Percentiles rank a stretch among this genome's conserved stretches.
phyloP scores from a whole-genome alignment of 2,113 vertebrate species.

The Corvus hawaiiensis region DNA sequence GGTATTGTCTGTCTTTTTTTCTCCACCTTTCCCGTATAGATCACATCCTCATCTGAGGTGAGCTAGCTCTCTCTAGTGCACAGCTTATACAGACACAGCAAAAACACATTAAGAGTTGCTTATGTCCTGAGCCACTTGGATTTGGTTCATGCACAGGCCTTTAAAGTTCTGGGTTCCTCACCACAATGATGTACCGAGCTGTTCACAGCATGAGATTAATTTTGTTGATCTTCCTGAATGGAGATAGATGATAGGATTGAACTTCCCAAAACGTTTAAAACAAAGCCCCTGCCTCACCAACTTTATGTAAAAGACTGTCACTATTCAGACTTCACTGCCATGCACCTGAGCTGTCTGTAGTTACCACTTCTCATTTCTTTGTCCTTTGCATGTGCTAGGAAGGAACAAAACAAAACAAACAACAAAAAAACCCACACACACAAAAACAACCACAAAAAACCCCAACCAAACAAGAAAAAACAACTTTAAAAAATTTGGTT shows the following conservation, averaged over 20 bases:
- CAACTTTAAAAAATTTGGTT: rapidly evolving
- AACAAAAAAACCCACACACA: too few species aligned
- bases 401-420: not conserved
- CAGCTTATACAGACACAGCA: not conserved
- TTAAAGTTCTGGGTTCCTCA: not conserved
- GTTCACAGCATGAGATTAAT: not conserved
- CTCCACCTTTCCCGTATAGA: not conserved
- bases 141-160: not conserved
- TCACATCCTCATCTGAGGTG: not conserved
- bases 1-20: not conserved
- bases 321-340: not conserved
- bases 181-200: rapidly evolving
- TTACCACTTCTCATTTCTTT: not conserved
- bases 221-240: not conserved
- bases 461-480: not conserved
- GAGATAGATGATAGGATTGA: not conserved
- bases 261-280: not conserved
- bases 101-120: not conserved
- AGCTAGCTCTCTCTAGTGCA: not conserved
- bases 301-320: not conserved
- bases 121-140: not conserved
- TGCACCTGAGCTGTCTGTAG: not conserved
- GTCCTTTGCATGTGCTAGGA: not conserved
- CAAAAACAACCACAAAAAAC: not conserved
- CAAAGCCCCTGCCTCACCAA: not conserved